These are phyloP conservation scores for Pitangus sulphuratus DNA, from an alignment of 2,797 vertebrate genomes.

Conservation along the genomic window DNA sequence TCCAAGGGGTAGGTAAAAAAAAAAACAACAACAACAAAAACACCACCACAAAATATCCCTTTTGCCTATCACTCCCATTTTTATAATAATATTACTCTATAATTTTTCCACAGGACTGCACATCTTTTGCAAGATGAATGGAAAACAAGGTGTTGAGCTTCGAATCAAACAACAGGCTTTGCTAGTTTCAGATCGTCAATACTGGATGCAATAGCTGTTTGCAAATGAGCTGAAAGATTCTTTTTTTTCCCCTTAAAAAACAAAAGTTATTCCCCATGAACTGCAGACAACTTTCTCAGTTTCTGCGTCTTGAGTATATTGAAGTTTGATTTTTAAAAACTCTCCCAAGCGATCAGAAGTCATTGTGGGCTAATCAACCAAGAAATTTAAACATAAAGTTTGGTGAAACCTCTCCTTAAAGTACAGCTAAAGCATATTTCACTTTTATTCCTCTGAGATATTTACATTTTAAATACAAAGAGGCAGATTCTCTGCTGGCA, in stretches of 20 bases:
- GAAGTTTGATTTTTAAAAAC: slow-evolving; percentile 32
- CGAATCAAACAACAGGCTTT: neutral
- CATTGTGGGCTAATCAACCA: slow-evolving; percentile 64
- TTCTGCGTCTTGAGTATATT: neutral
- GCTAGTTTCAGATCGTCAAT: neutral
- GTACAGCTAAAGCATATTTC: slow-evolving; percentile 38
- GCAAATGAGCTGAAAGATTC: neutral
- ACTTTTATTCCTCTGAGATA: slow-evolving; percentile 33
- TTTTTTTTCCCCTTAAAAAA: neutral
- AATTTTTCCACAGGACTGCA: slow-evolving; percentile 16
- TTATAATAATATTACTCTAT: neutral
- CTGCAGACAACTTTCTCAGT: neutral
- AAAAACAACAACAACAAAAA: too few relatives aligned
- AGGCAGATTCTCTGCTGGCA: slow-evolving; percentile 8
- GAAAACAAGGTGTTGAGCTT: slow-evolving; percentile 17
- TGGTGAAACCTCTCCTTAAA: slow-evolving; percentile 29
- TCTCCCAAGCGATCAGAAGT: slow-evolving; percentile 45
- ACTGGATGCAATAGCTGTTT: neutral
- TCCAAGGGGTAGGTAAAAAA: neutral
- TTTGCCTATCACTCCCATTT: neutral
- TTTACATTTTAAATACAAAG: slow-evolving; percentile 19
- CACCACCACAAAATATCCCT: neutral
- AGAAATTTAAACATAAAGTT: slow-evolving; percentile 64
- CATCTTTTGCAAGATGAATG: neutral
- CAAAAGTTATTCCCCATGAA: neutral